Conservation (phyloP, 2,888 invertebrate species). For the Scaptomyza reducta region DNA sequence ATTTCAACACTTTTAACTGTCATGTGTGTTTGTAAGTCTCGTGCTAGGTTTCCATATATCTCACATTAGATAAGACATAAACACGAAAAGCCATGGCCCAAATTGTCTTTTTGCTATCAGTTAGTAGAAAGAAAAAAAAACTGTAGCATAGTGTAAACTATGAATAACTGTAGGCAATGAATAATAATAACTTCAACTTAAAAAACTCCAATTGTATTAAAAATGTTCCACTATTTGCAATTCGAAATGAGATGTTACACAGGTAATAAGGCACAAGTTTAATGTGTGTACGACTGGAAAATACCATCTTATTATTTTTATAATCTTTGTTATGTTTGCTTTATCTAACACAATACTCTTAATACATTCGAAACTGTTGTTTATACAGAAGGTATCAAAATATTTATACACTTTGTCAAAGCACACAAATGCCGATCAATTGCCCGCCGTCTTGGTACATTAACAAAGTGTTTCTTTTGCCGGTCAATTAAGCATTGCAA, state of each 20-base stretch:
- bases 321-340: background rate
- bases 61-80: conserved; percentile 57
- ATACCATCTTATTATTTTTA: background rate
- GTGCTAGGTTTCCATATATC: conserved; percentile 54
- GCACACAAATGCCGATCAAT: conserved; percentile 6
- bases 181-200: conserved; percentile 7
- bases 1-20: conserved; percentile 33
- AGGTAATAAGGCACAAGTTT: background rate
- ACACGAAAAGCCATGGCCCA: conserved; percentile 62
- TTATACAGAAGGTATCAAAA: conserved; percentile 7
- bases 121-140: conserved; percentile 15
- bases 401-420: conserved; percentile 1
- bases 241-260: conserved; percentile 23
- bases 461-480: conserved; percentile 33
- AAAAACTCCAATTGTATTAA: conserved; percentile 11
- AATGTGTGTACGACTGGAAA: background rate
- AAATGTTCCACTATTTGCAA: conserved; percentile 15
- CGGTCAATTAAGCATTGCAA: conserved; percentile 52
- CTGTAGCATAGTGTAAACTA: conserved; percentile 28
- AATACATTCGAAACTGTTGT: no score
- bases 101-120: conserved; percentile 57
- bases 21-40: conserved; percentile 45
- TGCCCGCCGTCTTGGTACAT: conserved; percentile 24
- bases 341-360: background rate
- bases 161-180: conserved; percentile 15